phyloP scores from a whole-genome alignment of 2,888 invertebrate genomes.

The Ellobium chinense region DNA sequence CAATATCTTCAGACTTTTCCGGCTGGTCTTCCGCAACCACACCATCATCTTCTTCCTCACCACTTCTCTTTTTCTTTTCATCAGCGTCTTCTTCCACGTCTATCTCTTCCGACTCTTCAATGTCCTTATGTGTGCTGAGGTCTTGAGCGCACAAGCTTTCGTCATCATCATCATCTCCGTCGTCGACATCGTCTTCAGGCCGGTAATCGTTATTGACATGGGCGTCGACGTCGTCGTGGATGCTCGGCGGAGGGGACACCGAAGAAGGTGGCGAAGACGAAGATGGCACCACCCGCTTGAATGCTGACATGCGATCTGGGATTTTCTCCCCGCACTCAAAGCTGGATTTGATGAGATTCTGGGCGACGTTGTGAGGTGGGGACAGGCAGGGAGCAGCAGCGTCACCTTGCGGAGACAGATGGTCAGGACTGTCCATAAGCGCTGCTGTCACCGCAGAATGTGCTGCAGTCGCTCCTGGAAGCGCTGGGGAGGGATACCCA shows the following conservation, averaged over 20 bases:
- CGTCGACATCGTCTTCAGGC: constrained; percentile 7
- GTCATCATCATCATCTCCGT: constrained; percentile 33
- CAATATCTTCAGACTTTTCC: background rate
- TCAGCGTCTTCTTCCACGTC: constrained; percentile 49
- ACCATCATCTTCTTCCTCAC: background rate
- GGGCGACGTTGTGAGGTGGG: constrained; percentile 1
- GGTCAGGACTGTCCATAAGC: constrained; percentile 32
- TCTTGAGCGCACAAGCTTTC: constrained; percentile 44
- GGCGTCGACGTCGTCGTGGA: background rate
- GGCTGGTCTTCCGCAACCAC: background rate
- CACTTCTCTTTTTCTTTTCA: constrained; percentile 19
- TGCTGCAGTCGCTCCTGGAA: constrained; percentile 16
- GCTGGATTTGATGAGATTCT: constrained; percentile 17
- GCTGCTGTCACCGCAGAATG: constrained; percentile 30
- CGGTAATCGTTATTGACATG: constrained; percentile 8
- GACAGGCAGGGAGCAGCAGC: background rate
- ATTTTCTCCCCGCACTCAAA: constrained; percentile 29
- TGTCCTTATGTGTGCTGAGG: constrained; percentile 45
- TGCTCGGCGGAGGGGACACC: constrained; percentile 2
- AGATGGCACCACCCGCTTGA: constrained; percentile 37
- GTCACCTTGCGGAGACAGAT: constrained; percentile 18
- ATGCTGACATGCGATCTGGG: constrained; percentile 39
- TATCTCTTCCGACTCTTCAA: constrained; percentile 55
- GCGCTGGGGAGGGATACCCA: constrained; percentile 25
- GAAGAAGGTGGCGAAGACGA: constrained; percentile 26